phyloP scores from a whole-genome alignment of 2,113 vertebrate species.

The Lamprotornis superbus region DNA sequence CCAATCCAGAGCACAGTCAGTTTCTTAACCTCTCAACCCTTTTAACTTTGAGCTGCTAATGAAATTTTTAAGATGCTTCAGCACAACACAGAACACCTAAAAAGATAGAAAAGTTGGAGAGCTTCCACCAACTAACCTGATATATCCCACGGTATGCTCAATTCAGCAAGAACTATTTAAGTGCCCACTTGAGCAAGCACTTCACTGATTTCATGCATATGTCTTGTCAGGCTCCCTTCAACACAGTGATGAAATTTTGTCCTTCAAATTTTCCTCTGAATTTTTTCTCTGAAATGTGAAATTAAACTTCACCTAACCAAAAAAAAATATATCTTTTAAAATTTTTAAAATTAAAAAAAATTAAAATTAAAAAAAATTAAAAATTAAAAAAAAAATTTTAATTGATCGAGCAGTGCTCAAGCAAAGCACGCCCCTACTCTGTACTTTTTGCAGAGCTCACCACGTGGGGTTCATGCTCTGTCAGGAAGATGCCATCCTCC shows the following conservation, averaged over 20 bases:
- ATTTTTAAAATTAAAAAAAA: background rate
- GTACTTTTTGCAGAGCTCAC: background rate
- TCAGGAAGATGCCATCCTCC: background rate
- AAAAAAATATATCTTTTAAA: background rate
- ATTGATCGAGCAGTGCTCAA: background rate
- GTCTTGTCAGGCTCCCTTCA: background rate
- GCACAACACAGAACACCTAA: background rate
- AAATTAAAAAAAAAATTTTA: background rate
- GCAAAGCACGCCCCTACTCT: background rate
- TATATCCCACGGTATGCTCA: background rate
- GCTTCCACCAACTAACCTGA: background rate
- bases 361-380: background rate
- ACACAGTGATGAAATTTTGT: background rate
- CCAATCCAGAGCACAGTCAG: background rate
- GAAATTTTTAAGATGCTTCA: conserved; percentile 8
- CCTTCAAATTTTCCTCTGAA: background rate
- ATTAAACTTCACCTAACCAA: background rate
- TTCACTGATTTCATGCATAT: background rate
- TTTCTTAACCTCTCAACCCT: background rate
- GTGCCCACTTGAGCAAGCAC: background rate
- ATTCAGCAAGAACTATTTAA: background rate
- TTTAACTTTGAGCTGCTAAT: conserved; percentile 12
- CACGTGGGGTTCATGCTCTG: background rate
- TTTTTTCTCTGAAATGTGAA: background rate
- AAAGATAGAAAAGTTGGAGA: background rate